A percentile compares a stretch with the other conserved stretches of the same genome.
These are phyloP conservation scores for Gymnothorax reevesii DNA, from an alignment of 2,797 vertebrate species.

Conservation along the genomic window DNA sequence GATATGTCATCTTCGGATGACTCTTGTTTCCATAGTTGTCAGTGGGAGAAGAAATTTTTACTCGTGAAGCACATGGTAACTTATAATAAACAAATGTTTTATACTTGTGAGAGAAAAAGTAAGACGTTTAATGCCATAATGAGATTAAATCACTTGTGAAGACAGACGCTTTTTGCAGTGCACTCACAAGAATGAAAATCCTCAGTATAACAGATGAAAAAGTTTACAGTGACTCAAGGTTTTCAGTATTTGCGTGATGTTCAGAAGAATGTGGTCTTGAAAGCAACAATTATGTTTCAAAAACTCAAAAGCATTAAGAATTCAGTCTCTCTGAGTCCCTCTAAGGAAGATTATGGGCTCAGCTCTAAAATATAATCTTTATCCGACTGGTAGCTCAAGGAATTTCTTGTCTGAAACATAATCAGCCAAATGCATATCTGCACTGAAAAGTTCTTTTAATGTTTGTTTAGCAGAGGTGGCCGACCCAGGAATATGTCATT, in stretches of 20 bases:
- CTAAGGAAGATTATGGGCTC: not conserved
- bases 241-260: not conserved
- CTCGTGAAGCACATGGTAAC: no score
- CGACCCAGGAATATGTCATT: no score
- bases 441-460: not conserved
- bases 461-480: not conserved
- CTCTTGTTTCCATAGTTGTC: no score
- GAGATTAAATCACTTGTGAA: no score
- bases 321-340: not conserved
- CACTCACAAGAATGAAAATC: not conserved
- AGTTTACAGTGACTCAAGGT: not conserved
- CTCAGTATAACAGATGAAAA: not conserved
- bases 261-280: not conserved
- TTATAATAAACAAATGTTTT: no score
- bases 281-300: not conserved
- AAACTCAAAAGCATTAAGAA: not conserved
- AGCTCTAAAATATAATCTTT: not conserved
- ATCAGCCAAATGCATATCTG: not conserved
- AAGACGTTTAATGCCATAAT: no score
- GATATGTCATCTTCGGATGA: no score
- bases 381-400: not conserved
- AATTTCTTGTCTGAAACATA: not conserved
- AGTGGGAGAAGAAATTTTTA: no score
- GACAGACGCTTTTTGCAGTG: not conserved
- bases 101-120: no score